A percentile compares a stretch with the other conserved stretches of the same genome.
phyloP scores from a whole-genome alignment of 2,888 invertebrate species.

The Platycheirus albimanus region DNA sequence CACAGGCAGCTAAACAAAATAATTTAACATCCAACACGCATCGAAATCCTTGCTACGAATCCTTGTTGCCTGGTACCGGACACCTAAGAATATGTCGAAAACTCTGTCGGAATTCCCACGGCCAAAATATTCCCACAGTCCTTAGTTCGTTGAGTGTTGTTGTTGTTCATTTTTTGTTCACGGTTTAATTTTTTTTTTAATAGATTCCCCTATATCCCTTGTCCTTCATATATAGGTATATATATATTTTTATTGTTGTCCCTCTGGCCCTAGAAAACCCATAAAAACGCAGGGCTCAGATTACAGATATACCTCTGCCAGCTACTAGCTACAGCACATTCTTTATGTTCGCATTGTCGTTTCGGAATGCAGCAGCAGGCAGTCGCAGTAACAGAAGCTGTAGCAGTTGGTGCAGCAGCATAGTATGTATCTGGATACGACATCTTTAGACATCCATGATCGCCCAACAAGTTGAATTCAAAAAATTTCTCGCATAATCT shows the following conservation, averaged over 20 bases:
- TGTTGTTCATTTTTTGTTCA: conserved; percentile 70
- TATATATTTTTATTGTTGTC: conserved; percentile 2
- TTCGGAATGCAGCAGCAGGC: conserved; percentile 39
- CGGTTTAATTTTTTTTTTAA: conserved; percentile 54
- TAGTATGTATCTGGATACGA: conserved; percentile 43
- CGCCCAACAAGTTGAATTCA: conserved; percentile 76
- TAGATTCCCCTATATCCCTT: no score
- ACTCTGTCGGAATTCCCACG: conserved; percentile 83
- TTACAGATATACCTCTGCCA: conserved; percentile 21
- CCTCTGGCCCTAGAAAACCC: conserved; percentile 32
- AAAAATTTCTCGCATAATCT: conserved; percentile 75
- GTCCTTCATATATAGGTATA: conserved; percentile 15
- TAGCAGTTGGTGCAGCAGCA: conserved; percentile 18
- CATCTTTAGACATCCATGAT: conserved; percentile 74
- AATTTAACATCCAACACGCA: conserved; percentile 8
- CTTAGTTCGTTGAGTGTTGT: conserved; percentile 68
- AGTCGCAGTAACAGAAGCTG: no score
- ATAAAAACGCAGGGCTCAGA: conserved; percentile 47
- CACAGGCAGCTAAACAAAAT: conserved; percentile 55
- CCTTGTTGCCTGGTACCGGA: conserved; percentile 81
- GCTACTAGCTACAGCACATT: conserved; percentile 14
- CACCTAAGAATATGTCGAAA: conserved; percentile 82
- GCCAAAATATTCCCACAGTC: conserved; percentile 82
- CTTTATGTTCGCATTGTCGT: conserved; percentile 42
- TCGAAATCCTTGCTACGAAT: conserved; percentile 60